A percentile compares a stretch with the other conserved stretches of the same genome.
Conservation (phyloP, 2,797 vertebrate genomes). For the Carduelis carduelis region DNA sequence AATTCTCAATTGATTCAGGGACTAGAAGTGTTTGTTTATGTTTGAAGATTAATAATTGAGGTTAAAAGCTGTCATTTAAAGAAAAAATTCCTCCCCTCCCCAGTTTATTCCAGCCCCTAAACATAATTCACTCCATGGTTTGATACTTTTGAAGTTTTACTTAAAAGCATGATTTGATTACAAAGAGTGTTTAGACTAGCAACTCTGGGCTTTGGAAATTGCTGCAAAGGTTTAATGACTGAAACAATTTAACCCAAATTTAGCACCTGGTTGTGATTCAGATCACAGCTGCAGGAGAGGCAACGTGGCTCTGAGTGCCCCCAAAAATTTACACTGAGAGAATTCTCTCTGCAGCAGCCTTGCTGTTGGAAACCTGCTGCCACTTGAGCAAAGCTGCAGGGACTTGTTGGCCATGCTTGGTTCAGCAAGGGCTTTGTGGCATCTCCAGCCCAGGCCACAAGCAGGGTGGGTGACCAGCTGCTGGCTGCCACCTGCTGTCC, state of each 20-base stretch:
- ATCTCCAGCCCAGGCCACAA: neutral
- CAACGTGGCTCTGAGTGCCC: accelerated
- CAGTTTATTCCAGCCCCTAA: neutral
- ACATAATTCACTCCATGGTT: neutral
- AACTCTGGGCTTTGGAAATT: neutral
- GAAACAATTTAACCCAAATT: neutral
- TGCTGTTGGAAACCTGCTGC: neutral
- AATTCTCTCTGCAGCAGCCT: neutral
- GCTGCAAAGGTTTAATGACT: neutral
- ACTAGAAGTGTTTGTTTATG: conserved; percentile 5
- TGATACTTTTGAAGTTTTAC: neutral
- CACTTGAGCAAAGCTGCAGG: neutral
- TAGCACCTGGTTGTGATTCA: neutral
- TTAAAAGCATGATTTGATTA: neutral
- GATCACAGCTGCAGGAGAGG: neutral
- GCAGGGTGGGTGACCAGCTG: accelerated
- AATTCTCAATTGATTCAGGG: conserved; percentile 44
- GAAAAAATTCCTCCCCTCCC: neutral
- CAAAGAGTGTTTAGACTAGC: neutral
- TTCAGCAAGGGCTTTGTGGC: neutral
- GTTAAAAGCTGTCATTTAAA: conserved; percentile 18
- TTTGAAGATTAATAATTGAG: conserved; percentile 36
- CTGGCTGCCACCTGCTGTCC: neutral
- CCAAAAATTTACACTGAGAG: neutral
- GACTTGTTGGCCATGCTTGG: accelerated